Evolutionary conservation across 1,140 invertebrate species (phyloP).

Genomic region (Babylonia areolata): DNA sequence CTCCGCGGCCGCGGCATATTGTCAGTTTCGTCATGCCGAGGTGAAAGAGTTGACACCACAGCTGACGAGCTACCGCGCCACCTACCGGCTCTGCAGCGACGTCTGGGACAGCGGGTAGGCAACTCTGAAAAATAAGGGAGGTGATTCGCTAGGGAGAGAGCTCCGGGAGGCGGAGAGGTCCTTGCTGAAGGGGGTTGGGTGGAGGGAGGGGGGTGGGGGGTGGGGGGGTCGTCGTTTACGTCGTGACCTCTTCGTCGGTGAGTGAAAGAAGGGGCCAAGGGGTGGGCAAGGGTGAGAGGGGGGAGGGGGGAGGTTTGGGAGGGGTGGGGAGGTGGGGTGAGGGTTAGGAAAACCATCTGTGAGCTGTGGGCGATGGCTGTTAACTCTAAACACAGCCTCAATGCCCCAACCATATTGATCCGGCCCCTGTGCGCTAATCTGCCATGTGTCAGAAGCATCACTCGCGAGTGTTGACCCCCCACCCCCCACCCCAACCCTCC

Average conservation of each 20-base stretch:
- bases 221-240: not conserved
- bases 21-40: not conserved
- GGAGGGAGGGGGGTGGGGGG: not conserved
- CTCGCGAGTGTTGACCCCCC: too few relatives aligned
- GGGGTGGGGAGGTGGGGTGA: not conserved
- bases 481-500: too few relatives aligned
- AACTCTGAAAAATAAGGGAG: not conserved
- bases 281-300: not conserved
- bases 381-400: not conserved
- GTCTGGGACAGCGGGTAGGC: conserved; percentile 1
- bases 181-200: not conserved
- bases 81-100: not conserved
- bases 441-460: not conserved
- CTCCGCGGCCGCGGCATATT: not conserved
- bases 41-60: conserved; percentile 11
- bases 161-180: not conserved
- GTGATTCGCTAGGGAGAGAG: not conserved
- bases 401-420: not conserved
- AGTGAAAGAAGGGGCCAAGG: not conserved
- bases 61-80: not conserved
- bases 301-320: not conserved
- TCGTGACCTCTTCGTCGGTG: not conserved
- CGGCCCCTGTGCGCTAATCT: not conserved
- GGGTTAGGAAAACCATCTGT: too few relatives aligned
- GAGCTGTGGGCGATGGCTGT: not conserved